These are phyloP conservation scores for Mormyrops attenuatus DNA, from an alignment of 2,797 vertebrate species.

Conservation along the genomic window DNA sequence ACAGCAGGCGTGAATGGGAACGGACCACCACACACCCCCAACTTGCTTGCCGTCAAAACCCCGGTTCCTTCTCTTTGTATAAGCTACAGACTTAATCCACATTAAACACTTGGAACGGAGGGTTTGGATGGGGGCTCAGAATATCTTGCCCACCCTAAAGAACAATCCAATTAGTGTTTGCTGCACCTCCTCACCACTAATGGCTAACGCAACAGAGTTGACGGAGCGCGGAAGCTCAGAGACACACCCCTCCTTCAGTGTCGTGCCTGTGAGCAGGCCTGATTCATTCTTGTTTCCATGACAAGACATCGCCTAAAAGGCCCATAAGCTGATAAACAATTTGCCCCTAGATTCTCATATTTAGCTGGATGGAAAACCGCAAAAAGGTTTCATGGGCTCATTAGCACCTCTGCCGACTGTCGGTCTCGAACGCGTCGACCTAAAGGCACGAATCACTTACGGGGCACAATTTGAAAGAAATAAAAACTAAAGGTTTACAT, in stretches of 20 bases:
- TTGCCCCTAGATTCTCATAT: background rate
- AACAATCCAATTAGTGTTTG: background rate
- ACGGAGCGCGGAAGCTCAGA: no score
- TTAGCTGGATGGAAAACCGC: background rate
- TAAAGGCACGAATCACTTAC: background rate
- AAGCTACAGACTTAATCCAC: background rate
- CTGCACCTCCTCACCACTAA: background rate
- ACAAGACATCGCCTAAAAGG: background rate
- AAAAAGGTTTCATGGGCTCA: background rate
- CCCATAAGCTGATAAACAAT: background rate
- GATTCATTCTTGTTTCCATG: background rate
- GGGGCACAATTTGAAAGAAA: conserved; percentile 1
- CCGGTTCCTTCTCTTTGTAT: background rate
- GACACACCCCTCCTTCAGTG: background rate
- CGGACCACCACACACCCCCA: background rate
- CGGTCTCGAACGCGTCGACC: conserved; percentile 18
- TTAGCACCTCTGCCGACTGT: background rate
- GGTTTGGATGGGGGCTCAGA: background rate
- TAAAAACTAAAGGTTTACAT: conserved; percentile 31
- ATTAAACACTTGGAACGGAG: background rate
- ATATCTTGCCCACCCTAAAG: background rate
- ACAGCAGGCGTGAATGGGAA: background rate
- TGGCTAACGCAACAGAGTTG: background rate
- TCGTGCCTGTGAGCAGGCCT: background rate
- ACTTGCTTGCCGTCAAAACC: background rate